A percentile compares a stretch with the other conserved stretches of the same genome.
Conservation (phyloP, 1,140 invertebrate genomes). For the Dreissena polymorpha region DNA sequence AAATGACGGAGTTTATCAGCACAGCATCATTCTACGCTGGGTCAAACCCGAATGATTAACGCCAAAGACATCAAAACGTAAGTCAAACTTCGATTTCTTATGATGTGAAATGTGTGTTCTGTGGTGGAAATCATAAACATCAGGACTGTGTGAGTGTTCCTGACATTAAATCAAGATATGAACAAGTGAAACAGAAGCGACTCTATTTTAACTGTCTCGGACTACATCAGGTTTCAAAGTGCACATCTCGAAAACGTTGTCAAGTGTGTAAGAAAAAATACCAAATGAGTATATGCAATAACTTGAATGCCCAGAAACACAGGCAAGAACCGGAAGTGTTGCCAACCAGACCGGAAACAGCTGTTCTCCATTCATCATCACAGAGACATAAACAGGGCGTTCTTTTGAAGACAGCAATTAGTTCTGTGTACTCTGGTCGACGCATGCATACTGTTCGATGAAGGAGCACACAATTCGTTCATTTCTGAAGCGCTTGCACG, state of each 20-base stretch:
- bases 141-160: background rate
- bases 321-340: background rate
- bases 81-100: background rate
- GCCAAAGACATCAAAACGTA: background rate
- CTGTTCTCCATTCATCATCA: constrained; percentile 9
- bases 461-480: constrained; percentile 26
- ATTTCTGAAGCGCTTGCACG: constrained; percentile 35
- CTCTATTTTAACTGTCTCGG: constrained; percentile 46
- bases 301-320: background rate
- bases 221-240: constrained; percentile 1
- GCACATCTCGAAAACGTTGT: constrained; percentile 13
- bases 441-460: constrained; percentile 7
- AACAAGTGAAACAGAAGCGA: constrained; percentile 1
- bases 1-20: background rate
- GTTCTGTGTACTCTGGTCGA: too few species aligned
- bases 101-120: constrained; percentile 3
- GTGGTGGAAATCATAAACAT: background rate
- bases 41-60: background rate
- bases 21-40: background rate
- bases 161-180: background rate
- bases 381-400: background rate
- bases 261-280: background rate
- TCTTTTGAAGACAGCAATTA: constrained; percentile 18
- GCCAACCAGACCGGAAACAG: background rate
- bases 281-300: background rate